Percentiles rank a stretch among this genome's conserved stretches.
Evolutionary conservation across 2,113 vertebrate genomes (phyloP).

Genomic region (Peucedramus taeniatus): DNA sequence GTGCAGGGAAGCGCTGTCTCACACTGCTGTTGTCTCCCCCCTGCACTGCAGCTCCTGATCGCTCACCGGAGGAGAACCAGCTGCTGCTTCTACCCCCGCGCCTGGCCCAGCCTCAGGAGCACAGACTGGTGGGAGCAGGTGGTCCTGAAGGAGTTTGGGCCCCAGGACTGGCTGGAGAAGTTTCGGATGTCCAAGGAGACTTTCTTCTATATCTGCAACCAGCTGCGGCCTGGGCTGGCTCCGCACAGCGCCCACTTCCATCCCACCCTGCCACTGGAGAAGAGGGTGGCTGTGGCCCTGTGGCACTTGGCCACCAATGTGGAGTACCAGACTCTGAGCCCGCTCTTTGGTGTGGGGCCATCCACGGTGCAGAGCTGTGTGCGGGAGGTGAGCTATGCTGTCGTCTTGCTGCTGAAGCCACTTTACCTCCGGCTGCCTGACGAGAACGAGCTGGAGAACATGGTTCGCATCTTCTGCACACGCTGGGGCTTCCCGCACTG

Average conservation of each 20-base stretch:
- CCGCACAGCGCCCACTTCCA: slow-evolving; percentile 40
- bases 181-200: slow-evolving; percentile 75
- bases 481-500: slow-evolving; percentile 75
- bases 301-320: slow-evolving; percentile 72
- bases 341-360: slow-evolving; percentile 57
- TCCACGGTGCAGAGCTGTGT: slow-evolving; percentile 68
- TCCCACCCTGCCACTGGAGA: slow-evolving; percentile 63
- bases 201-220: slow-evolving; percentile 68
- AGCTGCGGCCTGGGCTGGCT: slow-evolving; percentile 61
- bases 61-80: slow-evolving; percentile 56
- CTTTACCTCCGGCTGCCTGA: slow-evolving; percentile 67
- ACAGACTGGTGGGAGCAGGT: slow-evolving; percentile 72
- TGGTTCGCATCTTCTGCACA: slow-evolving; percentile 58
- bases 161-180: slow-evolving; percentile 75
- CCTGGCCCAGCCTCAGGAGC: slow-evolving; percentile 53
- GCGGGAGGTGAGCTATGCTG: slow-evolving; percentile 62
- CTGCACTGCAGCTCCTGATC: slow-evolving; percentile 23
- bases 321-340: slow-evolving; percentile 67
- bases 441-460: slow-evolving; percentile 65
- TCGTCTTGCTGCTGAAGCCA: slow-evolving; percentile 66
- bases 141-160: slow-evolving; percentile 70
- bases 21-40: fast-evolving
- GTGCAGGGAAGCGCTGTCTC: fast-evolving
- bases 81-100: slow-evolving; percentile 55
- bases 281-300: slow-evolving; percentile 70